Percentiles rank a stretch among this genome's conserved stretches.
These are phyloP conservation scores for Cyprinus carpio DNA, from an alignment of 2,113 vertebrate species.

Conservation along the genomic window DNA sequence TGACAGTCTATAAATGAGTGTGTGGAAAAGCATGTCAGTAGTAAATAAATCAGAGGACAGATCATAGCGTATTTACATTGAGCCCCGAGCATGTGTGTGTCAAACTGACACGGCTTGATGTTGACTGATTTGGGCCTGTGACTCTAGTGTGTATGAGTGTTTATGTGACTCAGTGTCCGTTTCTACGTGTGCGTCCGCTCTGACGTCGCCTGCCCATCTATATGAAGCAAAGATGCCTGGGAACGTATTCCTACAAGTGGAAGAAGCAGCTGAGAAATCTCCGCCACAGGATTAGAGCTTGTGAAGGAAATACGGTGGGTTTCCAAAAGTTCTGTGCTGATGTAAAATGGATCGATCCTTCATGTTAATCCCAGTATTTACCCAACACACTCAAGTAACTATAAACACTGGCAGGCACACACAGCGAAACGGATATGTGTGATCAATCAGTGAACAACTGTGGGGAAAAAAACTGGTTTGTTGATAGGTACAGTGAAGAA, in stretches of 20 bases:
- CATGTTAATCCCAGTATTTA: constrained; percentile 64
- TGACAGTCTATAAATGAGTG: constrained; percentile 35
- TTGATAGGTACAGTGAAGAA: constrained; percentile 41
- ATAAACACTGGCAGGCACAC: constrained; percentile 58
- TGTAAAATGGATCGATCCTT: constrained; percentile 56
- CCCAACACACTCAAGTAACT: constrained; percentile 55
- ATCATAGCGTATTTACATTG: constrained; percentile 2
- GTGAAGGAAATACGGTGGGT: constrained; percentile 32
- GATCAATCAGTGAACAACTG: constrained; percentile 59
- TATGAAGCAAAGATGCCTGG: constrained; percentile 24
- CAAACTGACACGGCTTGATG: constrained; percentile 6
- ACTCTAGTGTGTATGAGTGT: constrained; percentile 35
- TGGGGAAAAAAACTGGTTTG: constrained; percentile 25
- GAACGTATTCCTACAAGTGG: constrained; percentile 14
- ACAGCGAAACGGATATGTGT: constrained; percentile 50
- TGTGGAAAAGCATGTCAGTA: constrained; percentile 44
- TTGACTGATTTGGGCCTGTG: constrained; percentile 14
- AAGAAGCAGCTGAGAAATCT: constrained; percentile 57
- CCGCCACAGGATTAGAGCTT: constrained; percentile 50
- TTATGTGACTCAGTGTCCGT: constrained; percentile 23
- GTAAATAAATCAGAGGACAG: not conserved
- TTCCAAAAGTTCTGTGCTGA: constrained; percentile 51
- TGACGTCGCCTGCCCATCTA: not conserved
- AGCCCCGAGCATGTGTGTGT: not conserved
- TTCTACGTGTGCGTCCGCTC: not conserved